Base-by-base conservation (phyloP, 1,140 invertebrate species). In the Lordiphosa stackelbergi region DNA sequence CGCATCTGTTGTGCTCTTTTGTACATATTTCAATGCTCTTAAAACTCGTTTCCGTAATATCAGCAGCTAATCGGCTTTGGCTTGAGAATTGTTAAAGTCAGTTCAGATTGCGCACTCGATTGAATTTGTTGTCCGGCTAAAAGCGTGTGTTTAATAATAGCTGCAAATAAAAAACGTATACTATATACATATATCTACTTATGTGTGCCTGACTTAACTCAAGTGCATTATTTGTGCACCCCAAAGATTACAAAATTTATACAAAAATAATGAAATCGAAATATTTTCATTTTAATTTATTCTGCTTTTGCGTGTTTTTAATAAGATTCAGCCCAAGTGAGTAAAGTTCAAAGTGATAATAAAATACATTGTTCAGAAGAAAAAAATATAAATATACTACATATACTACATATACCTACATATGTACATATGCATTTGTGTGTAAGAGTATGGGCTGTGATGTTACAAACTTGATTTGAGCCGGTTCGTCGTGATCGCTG, bases 281-380 rank as follows among this genome's bases (percentile, higher is more conserved):
- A 13, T 31, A 42, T 28, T 13, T 53, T 13, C 11, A 34, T 41
- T 47, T 58, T 16, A 47, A 24, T 28, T 24, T 63, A 4, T 19
- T 65, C 13, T 38, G 45, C n/a, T 36, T 60, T 12, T 59, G 52
- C 41, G 35, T 38, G 9, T 8, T 81, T 38, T 38, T 19, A 6
- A 36, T 62, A 9, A 41, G 46, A 35, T 35, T 65, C 24, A 34
- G 11, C 43, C 38, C 66, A 61, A 68, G 75, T 79, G 56, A 79
- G 75, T 75, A 79, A 83, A 83, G 59, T 72, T 43, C 46, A 53
- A 36, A 59, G 37, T 54, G 53, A 63, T 66, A 81, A 74, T 79
- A 58, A 10, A 10, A 58, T 7, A 36, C 34, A 28, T 34, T 35
- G n/a, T 38, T 36, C 38, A 35, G 28, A 31, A 40, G 34, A 34